phyloP scores from a whole-genome alignment of 2,888 invertebrate genomes.

The Cenopis cana region DNA sequence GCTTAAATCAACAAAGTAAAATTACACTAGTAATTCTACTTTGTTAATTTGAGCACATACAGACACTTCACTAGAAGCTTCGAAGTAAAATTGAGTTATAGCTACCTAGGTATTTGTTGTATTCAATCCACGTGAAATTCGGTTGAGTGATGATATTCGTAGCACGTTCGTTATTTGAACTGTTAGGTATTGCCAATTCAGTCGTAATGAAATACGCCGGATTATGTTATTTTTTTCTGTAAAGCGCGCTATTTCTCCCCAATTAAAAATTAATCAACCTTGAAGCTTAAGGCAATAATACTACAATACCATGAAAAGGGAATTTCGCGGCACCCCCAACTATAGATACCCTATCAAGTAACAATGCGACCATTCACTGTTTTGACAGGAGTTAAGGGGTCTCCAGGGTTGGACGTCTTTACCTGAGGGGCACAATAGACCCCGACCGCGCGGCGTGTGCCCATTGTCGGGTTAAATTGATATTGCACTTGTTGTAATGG shows the following conservation, averaged over 20 bases:
- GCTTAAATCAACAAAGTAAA: background rate
- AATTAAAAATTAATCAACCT: constrained; percentile 36
- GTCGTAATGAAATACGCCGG: background rate
- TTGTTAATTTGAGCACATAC: background rate
- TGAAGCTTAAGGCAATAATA: constrained; percentile 33
- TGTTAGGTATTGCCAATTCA: background rate
- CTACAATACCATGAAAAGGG: constrained; percentile 52
- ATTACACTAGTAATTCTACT: background rate
- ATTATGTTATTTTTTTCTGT: background rate
- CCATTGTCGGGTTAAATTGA: constrained; percentile 57
- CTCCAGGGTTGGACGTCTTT: constrained; percentile 64
- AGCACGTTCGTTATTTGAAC: background rate
- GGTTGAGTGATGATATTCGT: background rate
- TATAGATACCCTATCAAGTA: constrained; percentile 63
- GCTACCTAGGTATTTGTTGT: too few relatives aligned
- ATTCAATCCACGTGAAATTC: background rate
- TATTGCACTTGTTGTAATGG: constrained; percentile 46
- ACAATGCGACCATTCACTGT: constrained; percentile 62
- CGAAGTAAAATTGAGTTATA: background rate
- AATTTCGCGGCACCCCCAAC: constrained; percentile 49
- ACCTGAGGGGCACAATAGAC: constrained; percentile 63
- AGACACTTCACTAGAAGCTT: background rate
- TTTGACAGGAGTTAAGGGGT: constrained; percentile 81
- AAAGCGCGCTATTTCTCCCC: constrained; percentile 1
- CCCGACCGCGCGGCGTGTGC: constrained; percentile 53